These are phyloP conservation scores for Pogoniulus pusillus DNA, from an alignment of 2,797 vertebrate genomes.

Conservation along the genomic window DNA sequence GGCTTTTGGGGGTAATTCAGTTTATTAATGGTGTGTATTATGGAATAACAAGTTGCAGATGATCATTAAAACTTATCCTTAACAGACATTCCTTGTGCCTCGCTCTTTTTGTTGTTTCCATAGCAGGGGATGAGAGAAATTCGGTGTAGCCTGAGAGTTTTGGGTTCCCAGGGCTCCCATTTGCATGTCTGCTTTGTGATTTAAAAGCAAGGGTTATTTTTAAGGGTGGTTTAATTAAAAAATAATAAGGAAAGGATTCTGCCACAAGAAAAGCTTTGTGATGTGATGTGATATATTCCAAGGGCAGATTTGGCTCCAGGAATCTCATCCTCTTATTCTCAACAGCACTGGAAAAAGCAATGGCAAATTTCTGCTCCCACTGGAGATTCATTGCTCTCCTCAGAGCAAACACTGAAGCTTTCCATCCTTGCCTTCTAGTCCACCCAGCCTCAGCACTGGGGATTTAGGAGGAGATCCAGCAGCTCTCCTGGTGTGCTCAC, in stretches of 20 bases:
- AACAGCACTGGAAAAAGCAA: background rate
- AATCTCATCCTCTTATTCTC: background rate
- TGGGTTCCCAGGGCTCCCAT: conserved; percentile 36
- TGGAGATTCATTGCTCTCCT: background rate
- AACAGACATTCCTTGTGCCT: conserved; percentile 68
- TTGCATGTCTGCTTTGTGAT: conserved; percentile 53
- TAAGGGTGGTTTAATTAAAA: conserved; percentile 41
- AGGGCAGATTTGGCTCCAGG: background rate
- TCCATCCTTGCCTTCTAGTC: background rate
- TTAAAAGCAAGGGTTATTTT: conserved; percentile 57
- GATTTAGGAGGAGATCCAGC: background rate
- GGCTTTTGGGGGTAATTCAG: conserved; percentile 69
- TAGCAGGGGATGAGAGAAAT: conserved; percentile 49
- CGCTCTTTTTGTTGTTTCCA: conserved; percentile 66
- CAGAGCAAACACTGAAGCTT: background rate
- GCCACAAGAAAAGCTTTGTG: conserved; percentile 7
- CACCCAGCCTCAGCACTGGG: background rate
- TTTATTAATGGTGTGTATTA: conserved; percentile 74
- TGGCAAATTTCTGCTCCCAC: background rate
- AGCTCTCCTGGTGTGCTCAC: background rate
- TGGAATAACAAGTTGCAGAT: conserved; percentile 76
- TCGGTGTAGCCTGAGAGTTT: conserved; percentile 41
- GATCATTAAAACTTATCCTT: conserved; percentile 75
- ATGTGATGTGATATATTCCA: conserved; percentile 20
- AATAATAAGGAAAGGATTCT: conserved; percentile 52